Percentiles rank a stretch among this genome's conserved stretches.
These are phyloP conservation scores for Nycticryphes semicollaris DNA, from an alignment of 2,113 vertebrate genomes.

Conservation along the genomic window DNA sequence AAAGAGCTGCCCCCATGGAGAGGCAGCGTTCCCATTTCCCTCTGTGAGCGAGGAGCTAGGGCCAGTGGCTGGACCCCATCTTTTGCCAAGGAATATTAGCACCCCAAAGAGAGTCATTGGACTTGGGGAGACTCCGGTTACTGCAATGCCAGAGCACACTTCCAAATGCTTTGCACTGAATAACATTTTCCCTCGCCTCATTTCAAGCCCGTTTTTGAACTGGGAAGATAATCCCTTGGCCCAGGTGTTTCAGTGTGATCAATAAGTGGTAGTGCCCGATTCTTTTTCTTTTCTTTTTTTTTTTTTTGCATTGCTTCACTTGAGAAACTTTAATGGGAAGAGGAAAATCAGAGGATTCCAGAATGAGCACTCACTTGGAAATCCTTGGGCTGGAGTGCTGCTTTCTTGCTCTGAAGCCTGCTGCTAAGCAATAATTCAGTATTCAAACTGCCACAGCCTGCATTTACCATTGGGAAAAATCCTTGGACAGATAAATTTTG, in stretches of 20 bases:
- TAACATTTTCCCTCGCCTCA: neutral
- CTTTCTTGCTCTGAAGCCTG: neutral
- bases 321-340: neutral
- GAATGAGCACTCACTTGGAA: neutral
- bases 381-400: neutral
- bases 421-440: neutral
- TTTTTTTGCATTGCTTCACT: neutral
- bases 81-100: neutral
- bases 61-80: neutral
- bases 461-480: neutral
- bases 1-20: neutral
- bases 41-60: neutral
- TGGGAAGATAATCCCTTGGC: neutral
- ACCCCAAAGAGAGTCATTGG: conserved; percentile 31
- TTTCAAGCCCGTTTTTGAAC: neutral
- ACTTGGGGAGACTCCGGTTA: neutral
- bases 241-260: neutral
- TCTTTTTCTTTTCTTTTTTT: neutral
- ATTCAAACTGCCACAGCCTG: neutral
- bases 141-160: neutral
- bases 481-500: neutral
- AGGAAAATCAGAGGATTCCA: neutral
- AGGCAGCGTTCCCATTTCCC: neutral
- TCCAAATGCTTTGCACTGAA: accelerated
- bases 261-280: neutral